Evolutionary conservation across 2,113 vertebrate species (phyloP).

Genomic region (Craseonycteris thonglongyai): DNA sequence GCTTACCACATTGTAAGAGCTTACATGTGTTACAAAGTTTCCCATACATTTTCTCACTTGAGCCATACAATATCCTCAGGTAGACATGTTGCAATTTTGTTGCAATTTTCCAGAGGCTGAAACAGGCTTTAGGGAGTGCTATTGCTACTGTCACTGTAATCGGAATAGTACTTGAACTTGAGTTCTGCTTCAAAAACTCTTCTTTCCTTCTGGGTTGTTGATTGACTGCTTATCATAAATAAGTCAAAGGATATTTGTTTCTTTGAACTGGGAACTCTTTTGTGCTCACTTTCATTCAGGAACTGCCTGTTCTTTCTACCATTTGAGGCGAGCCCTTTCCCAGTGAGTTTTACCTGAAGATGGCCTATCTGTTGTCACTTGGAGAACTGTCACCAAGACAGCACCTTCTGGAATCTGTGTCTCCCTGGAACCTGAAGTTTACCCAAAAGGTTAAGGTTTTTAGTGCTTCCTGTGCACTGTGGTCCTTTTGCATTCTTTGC

Average conservation of each 20-base stretch:
- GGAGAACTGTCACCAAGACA: background rate
- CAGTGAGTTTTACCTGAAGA: background rate
- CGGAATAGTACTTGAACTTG: background rate
- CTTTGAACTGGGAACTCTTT: background rate
- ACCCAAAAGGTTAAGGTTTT: background rate
- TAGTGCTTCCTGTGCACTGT: background rate
- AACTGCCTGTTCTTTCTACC: background rate
- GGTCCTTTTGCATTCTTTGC: background rate
- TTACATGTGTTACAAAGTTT: background rate
- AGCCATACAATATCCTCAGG: background rate
- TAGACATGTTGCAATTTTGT: background rate
- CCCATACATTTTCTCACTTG: background rate
- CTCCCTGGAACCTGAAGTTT: background rate
- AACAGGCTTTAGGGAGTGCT: background rate
- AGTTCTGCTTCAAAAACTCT: background rate
- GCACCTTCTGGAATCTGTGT: background rate
- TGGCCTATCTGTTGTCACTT: fast-evolving
- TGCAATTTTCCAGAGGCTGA: background rate
- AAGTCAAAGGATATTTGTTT: background rate
- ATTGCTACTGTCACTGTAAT: fast-evolving
- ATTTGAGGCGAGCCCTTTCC: background rate
- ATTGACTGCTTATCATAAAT: background rate
- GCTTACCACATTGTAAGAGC: background rate
- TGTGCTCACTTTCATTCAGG: background rate
- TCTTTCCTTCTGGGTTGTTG: background rate